Conservation (phyloP, 2,888 invertebrate species). For the Meliscaeva auricollis region DNA sequence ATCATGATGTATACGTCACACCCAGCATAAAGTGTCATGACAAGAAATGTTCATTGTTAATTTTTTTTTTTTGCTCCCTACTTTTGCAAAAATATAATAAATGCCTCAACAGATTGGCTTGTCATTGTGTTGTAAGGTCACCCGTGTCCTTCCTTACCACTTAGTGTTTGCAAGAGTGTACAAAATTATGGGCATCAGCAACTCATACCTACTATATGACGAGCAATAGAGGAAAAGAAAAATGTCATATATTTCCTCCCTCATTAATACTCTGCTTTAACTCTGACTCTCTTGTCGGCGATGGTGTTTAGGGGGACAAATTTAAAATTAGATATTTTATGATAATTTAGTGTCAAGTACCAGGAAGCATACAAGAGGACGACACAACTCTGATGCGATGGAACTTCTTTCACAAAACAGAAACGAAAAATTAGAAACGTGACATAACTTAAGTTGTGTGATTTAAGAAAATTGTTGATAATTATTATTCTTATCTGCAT, state of each 20-base stretch:
- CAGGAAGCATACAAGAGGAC: background rate
- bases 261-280: background rate
- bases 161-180: constrained; percentile 23
- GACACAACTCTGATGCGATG: background rate
- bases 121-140: constrained; percentile 52
- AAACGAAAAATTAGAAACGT: constrained; percentile 30
- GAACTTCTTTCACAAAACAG: background rate
- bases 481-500: constrained; percentile 18
- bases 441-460: constrained; percentile 43
- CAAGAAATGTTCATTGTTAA: constrained; percentile 55
- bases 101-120: constrained; percentile 71
- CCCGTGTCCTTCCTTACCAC: constrained; percentile 11
- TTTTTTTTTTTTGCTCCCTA: constrained; percentile 45
- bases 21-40: constrained; percentile 19
- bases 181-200: background rate
- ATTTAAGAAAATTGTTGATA: constrained; percentile 45
- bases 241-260: constrained; percentile 24
- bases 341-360: constrained; percentile 66
- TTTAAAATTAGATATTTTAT: constrained; percentile 74
- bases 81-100: constrained; percentile 40
- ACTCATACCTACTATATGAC: too few relatives aligned
- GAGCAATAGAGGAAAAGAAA: constrained; percentile 35
- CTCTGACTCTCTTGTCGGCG: background rate
- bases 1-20: constrained; percentile 7
- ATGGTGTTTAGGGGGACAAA: constrained; percentile 52